phyloP scores from a whole-genome alignment of 2,113 vertebrate genomes.

The Platysteira castanea region DNA sequence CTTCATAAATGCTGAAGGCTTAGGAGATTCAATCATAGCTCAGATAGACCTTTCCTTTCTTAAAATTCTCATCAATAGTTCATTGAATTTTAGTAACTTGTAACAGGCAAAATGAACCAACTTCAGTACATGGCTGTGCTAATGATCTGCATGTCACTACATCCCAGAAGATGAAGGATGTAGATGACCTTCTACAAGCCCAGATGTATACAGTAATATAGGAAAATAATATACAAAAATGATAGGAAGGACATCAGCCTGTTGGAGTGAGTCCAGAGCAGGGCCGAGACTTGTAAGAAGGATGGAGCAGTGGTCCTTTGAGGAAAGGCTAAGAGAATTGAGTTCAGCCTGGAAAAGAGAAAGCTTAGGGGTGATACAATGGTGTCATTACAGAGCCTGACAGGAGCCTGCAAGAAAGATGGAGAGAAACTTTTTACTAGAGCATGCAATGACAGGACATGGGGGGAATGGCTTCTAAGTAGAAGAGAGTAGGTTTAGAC shows the following conservation, averaged over 20 bases:
- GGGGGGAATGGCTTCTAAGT: neutral
- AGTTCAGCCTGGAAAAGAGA: neutral
- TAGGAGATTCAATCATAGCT: neutral
- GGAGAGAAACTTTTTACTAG: neutral
- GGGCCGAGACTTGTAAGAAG: neutral
- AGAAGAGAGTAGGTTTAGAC: neutral
- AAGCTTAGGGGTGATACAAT: neutral
- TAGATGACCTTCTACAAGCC: neutral
- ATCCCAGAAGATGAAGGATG: neutral
- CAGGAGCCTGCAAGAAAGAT: neutral
- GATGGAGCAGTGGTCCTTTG: neutral
- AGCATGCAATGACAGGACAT: neutral
- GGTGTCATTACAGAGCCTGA: neutral
- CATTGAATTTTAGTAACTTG: neutral
- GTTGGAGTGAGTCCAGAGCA: neutral
- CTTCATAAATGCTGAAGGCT: neutral
- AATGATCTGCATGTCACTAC: neutral
- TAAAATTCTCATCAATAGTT: neutral
- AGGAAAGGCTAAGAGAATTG: neutral
- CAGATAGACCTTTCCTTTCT: neutral
- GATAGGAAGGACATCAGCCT: neutral
- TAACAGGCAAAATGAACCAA: neutral
- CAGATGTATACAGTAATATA: neutral
- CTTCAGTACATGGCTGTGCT: neutral
- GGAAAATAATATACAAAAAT: neutral